Percentiles rank a stretch among this genome's conserved stretches.
phyloP scores from a whole-genome alignment of 1,140 invertebrate genomes.

The Teleogryllus occipitalis region DNA sequence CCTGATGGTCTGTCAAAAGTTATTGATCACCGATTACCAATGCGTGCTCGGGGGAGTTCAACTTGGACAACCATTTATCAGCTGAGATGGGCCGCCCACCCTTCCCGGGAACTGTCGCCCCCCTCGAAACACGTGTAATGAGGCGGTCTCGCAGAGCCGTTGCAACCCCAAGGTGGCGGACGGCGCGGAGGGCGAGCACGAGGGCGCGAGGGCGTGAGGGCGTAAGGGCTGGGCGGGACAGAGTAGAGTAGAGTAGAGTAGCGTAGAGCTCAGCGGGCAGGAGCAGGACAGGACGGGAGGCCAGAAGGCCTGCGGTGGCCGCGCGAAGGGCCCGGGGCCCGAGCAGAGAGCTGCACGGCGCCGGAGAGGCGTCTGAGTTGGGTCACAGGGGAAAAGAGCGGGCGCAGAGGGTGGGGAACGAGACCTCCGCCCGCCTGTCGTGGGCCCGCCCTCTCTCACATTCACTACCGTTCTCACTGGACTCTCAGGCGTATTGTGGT shows the following conservation, averaged over 20 bases:
- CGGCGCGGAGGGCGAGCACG: not conserved
- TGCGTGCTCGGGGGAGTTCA: not conserved
- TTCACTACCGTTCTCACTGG: too few species aligned
- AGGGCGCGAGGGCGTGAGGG: not conserved
- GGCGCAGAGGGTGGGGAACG: too few species aligned
- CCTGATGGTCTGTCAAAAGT: constrained; percentile 23
- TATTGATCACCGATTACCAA: constrained; percentile 22
- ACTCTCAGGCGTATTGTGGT: too few species aligned
- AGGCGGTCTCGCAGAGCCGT: not conserved
- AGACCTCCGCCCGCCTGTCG: too few species aligned
- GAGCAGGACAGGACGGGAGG: too few species aligned
- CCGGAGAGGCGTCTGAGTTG: not conserved
- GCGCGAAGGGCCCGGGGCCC: too few species aligned
- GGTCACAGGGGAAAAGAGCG: not conserved
- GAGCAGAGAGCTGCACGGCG: too few species aligned
- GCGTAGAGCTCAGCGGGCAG: too few species aligned
- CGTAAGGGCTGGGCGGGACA: not conserved
- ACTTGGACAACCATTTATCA: constrained; percentile 16
- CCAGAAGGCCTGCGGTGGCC: too few species aligned
- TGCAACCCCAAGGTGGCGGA: not conserved
- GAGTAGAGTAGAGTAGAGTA: too few species aligned
- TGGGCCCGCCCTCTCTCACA: too few species aligned
- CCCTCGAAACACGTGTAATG: constrained; percentile 12
- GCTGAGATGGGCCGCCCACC: not conserved
- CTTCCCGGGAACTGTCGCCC: not conserved